Conservation (phyloP, 2,888 invertebrate genomes). For the Amblyjoppa proteus region DNA sequence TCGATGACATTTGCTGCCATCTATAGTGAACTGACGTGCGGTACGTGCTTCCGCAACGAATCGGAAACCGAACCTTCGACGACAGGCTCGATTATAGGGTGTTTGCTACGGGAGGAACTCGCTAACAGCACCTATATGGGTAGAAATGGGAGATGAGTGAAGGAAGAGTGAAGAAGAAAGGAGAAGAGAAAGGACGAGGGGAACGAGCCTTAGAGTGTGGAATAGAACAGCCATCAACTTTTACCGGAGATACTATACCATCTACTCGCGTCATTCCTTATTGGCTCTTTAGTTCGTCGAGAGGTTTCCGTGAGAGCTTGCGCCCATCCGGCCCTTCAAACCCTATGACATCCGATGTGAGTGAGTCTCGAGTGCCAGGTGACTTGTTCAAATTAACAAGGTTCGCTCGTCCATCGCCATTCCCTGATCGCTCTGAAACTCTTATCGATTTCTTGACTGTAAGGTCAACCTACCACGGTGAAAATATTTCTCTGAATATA, state of each 20-base stretch:
- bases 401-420: conserved; percentile 38
- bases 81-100: conserved; percentile 30
- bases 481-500: too few relatives aligned
- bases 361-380: conserved; percentile 66
- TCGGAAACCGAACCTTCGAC: conserved; percentile 41
- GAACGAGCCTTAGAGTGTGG: conserved; percentile 47
- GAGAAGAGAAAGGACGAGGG: conserved; percentile 67
- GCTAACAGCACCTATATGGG: conserved; percentile 20
- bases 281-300: conserved; percentile 58
- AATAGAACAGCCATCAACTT: conserved; percentile 57
- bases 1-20: conserved; percentile 19
- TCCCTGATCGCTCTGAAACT: conserved; percentile 22
- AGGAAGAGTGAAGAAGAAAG: conserved; percentile 57
- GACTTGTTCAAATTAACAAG: conserved; percentile 67
- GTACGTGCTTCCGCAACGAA: conserved; percentile 35
- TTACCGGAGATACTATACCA: conserved; percentile 53
- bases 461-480: background rate
- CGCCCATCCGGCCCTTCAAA: conserved; percentile 56
- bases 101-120: conserved; percentile 19
- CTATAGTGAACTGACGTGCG: background rate
- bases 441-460: background rate
- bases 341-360: conserved; percentile 63
- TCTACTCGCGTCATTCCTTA: conserved; percentile 59
- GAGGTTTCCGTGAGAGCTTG: conserved; percentile 43
- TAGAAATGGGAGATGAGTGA: conserved; percentile 51